These are phyloP conservation scores for Aleadryas rufinucha DNA, from an alignment of 2,113 vertebrate genomes.

Conservation along the genomic window DNA sequence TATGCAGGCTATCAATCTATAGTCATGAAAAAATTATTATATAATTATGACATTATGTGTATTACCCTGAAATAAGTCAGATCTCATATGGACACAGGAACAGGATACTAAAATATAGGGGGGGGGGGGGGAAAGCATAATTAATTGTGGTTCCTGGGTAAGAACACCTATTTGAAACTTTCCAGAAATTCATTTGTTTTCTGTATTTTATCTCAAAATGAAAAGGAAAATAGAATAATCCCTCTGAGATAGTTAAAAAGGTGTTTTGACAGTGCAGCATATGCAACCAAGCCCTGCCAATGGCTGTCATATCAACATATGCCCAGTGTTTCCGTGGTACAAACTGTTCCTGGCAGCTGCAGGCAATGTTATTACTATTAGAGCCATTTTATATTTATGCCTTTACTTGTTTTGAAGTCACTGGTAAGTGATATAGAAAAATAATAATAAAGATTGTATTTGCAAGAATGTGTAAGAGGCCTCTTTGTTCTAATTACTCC, in stretches of 20 bases:
- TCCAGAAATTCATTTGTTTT: neutral
- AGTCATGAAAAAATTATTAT: neutral
- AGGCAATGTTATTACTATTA: neutral
- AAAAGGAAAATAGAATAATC: neutral
- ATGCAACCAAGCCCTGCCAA: neutral
- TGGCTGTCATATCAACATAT: slow-evolving; percentile 10
- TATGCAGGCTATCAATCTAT: neutral
- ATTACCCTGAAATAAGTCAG: neutral
- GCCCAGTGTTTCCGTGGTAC: neutral
- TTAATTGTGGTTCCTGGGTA: neutral
- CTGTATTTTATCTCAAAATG: neutral
- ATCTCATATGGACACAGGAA: neutral
- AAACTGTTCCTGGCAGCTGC: slow-evolving; percentile 7
- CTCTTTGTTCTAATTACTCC: neutral
- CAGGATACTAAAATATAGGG: neutral
- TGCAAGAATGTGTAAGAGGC: neutral
- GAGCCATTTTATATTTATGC: neutral
- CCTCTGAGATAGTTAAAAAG: neutral
- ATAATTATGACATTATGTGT: neutral
- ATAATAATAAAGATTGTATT: neutral
- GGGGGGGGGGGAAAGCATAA: neutral
- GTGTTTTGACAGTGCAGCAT: slow-evolving; percentile 1
- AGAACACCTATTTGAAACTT: neutral
- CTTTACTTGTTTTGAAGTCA: neutral
- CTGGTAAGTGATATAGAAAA: neutral